These are phyloP conservation scores for Candoia aspera DNA, from an alignment of 2,113 vertebrate genomes.

Conservation along the genomic window DNA sequence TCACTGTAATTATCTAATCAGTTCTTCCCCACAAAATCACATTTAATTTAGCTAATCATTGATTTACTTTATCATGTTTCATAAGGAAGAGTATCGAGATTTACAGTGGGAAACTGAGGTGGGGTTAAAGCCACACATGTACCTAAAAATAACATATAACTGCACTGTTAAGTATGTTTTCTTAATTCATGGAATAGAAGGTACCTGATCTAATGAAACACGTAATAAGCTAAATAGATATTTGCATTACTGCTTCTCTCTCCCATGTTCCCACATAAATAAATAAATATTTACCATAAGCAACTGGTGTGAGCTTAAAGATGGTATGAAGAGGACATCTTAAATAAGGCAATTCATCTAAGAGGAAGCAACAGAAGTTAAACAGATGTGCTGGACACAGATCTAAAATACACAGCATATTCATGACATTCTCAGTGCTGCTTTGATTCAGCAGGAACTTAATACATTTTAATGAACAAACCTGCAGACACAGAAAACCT, in stretches of 20 bases:
- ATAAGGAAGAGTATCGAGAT: background rate
- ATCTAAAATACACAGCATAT: background rate
- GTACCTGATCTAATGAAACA: background rate
- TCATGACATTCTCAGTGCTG: background rate
- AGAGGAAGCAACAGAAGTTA: constrained; percentile 27
- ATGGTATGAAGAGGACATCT: constrained; percentile 94
- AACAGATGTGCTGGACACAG: background rate
- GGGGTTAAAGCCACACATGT: background rate
- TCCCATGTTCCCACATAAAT: background rate
- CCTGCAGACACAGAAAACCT: background rate
- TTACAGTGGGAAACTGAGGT: constrained; percentile 3
- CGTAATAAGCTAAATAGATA: background rate
- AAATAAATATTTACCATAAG: constrained; percentile 82
- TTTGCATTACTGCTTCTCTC: background rate
- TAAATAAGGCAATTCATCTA: constrained; percentile 94
- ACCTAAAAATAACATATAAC: background rate
- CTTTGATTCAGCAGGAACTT: background rate
- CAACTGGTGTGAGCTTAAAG: constrained; percentile 92
- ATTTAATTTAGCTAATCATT: background rate
- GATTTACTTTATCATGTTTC: background rate
- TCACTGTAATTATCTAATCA: background rate
- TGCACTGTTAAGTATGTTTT: background rate
- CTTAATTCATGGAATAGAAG: background rate
- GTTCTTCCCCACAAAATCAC: background rate
- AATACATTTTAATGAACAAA: background rate